Evolutionary conservation across 2,797 vertebrate species (phyloP).

Genomic region (Taeniopygia guttata): DNA sequence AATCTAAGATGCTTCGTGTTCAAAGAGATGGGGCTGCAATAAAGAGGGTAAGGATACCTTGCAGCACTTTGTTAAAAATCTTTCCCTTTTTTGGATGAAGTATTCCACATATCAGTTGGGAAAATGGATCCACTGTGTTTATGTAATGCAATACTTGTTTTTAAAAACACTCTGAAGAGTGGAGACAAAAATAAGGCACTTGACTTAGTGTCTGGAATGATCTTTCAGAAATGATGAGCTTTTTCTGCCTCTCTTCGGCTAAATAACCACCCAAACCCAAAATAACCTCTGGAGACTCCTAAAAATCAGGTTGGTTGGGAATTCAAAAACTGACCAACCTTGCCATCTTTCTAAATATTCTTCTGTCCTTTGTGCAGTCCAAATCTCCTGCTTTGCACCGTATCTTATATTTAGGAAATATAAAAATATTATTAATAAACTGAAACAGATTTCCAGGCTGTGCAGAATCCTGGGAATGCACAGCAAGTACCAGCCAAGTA

Average conservation of each 20-base stretch:
- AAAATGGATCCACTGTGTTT: background rate
- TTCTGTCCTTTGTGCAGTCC: background rate
- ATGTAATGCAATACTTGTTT: background rate
- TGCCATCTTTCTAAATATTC: background rate
- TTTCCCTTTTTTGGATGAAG: background rate
- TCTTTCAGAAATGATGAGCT: background rate
- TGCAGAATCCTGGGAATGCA: background rate
- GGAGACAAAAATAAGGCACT: background rate
- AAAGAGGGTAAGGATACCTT: background rate
- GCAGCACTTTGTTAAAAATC: background rate
- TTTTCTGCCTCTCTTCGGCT: background rate
- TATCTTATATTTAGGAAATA: background rate
- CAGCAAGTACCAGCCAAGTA: background rate
- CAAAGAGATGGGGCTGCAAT: background rate
- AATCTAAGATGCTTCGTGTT: background rate
- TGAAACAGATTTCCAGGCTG: constrained; percentile 4
- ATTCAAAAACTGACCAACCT: background rate
- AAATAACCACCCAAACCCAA: background rate
- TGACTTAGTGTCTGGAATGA: background rate
- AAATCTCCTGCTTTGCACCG: background rate
- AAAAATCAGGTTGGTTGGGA: background rate
- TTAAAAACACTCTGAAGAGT: background rate
- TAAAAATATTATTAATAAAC: constrained; percentile 1
- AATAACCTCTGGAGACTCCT: background rate
- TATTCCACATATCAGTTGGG: background rate